Evolutionary conservation across 2,113 vertebrate species (phyloP).

Genomic region (Sardina pilchardus): DNA sequence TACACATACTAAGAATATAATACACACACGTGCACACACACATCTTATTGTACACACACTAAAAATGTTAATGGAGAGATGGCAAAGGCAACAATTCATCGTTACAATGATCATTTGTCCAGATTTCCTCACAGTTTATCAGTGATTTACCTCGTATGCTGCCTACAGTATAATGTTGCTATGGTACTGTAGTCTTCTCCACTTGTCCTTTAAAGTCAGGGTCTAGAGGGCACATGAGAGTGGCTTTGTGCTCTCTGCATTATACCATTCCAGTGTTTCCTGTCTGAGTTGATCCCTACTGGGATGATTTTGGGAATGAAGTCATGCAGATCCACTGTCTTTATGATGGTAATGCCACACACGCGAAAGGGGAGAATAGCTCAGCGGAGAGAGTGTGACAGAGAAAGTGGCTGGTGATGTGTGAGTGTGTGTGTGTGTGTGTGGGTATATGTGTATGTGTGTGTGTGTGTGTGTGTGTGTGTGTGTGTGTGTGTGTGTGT

Average conservation of each 20-base stretch:
- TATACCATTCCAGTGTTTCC: conserved; percentile 70
- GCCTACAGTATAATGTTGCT: background rate
- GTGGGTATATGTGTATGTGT: conserved; percentile 29
- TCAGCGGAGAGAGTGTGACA: conserved; percentile 65
- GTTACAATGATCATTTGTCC: background rate
- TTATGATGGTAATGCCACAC: conserved; percentile 86
- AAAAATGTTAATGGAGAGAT: background rate
- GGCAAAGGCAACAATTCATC: background rate
- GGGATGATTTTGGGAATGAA: conserved; percentile 91
- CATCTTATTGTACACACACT: no score
- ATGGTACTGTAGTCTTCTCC: background rate
- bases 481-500: conserved; percentile 25
- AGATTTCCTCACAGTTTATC: background rate
- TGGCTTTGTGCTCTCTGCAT: conserved; percentile 32
- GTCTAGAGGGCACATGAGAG: background rate
- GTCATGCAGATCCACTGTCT: conserved; percentile 82
- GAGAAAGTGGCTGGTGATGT: conserved; percentile 42
- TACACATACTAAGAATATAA: background rate
- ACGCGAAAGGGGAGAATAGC: conserved; percentile 63
- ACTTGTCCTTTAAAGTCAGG: background rate
- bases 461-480: conserved; percentile 15
- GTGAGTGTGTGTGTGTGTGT: conserved; percentile 2
- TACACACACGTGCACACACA: no score
- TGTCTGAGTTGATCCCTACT: conserved; percentile 78
- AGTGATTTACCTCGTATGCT: background rate